Base-by-base conservation (phyloP, 2,888 invertebrate species). In the Molorchus minor region DNA sequence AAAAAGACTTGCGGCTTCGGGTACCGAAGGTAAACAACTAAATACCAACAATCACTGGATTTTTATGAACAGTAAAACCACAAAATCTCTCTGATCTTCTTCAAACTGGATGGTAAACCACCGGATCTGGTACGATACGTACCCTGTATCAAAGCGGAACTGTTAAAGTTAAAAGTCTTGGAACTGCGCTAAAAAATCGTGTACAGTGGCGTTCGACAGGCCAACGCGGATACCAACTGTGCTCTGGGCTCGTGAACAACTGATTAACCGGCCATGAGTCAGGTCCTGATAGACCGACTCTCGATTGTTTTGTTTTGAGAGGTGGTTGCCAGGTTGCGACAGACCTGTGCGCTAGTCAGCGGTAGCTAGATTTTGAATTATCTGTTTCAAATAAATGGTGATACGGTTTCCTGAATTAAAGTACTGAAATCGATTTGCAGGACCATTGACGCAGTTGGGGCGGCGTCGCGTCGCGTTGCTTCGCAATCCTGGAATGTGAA, bases 251-350 rank as follows among this genome's bases (percentile, higher is more conserved):
- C 54, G 15, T 30, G 45, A 55, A 64, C 68, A 62, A 70, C 70
- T 68, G 70, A 70, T 70, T 65, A 65, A 62, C 56, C 36, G 56
- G 57, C 44, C 59, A 68, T 70, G 70, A 70, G 66, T 69, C 69
- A 69, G 69, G 62, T 60, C 67, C 64, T 64, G 63, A 65, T 69
- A 63, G 61, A 55, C 53, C 51, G 36, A 49, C 51, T 45, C 59
- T 59, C 47, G 54, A 56, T 56, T 60, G 62, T 61, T 62, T 67
- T 69, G 69, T 68, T 70, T 61, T 66, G 58, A 67, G 59, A 60
- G 64, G 58, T 51, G 70, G 62, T 70, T 67, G 67, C 70, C 65
- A 63, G 51, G 61, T 57, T 45, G 60, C 62, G 58, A 56, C 58
- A 59, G 25, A 56, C 55, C 61, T 57, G 33, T 20, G 45, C n/a